Conservation (phyloP, 1,140 invertebrate genomes). For the Cyphomyrmex costatus region DNA sequence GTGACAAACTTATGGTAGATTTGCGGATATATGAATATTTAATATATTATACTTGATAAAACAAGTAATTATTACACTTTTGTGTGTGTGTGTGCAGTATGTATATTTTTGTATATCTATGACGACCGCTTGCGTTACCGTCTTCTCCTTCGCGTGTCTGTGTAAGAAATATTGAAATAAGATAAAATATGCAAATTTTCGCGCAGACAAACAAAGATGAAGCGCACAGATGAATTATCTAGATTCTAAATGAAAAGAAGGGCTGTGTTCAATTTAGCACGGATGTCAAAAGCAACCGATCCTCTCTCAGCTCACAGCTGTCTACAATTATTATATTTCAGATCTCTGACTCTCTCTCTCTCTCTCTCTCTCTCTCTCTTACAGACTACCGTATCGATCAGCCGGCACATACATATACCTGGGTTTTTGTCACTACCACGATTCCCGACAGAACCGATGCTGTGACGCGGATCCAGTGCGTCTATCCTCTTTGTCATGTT, state of each 20-base stretch:
- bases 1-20: too few species aligned
- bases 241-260: slow-evolving; percentile 52
- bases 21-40: too few species aligned
- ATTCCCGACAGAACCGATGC: slow-evolving; percentile 64
- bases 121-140: too few species aligned
- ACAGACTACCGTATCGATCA: slow-evolving; percentile 56
- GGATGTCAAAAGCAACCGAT: slow-evolving; percentile 72
- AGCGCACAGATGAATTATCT: slow-evolving; percentile 65
- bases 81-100: too few species aligned
- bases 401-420: slow-evolving; percentile 69
- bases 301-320: slow-evolving; percentile 71
- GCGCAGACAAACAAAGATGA: slow-evolving; percentile 25
- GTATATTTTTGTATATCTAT: too few species aligned
- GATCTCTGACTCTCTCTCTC: slow-evolving; percentile 16
- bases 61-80: too few species aligned
- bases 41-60: too few species aligned
- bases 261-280: slow-evolving; percentile 69
- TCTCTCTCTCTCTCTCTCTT: slow-evolving; percentile 32
- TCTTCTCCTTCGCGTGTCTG: too few species aligned
- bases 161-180: not conserved
- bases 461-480: slow-evolving; percentile 68
- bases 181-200: not conserved
- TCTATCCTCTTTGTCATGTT: slow-evolving; percentile 73
- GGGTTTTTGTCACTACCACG: slow-evolving; percentile 72
- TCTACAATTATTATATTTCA: slow-evolving; percentile 76